Conservation (phyloP, 92 coral and sea anemone genomes). For the Palythoa grandiflora region DNA sequence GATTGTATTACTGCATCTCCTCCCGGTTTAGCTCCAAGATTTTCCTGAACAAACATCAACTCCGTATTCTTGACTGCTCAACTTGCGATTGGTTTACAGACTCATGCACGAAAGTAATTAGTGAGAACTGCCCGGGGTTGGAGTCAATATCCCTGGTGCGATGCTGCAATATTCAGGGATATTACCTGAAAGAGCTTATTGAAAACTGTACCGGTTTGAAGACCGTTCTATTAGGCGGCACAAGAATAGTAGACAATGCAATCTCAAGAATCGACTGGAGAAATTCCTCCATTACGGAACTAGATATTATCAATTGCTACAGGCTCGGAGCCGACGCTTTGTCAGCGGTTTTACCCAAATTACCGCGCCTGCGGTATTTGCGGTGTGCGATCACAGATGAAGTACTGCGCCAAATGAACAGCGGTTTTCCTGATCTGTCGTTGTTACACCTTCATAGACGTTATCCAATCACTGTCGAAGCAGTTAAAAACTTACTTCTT, state of each 20-base stretch:
- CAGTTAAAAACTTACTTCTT: slow-evolving; percentile 64
- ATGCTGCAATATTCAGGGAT: slow-evolving; percentile 76
- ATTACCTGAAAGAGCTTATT: slow-evolving; percentile 57
- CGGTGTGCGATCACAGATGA: slow-evolving; percentile 83
- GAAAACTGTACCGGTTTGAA: slow-evolving; percentile 48
- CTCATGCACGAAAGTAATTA: slow-evolving; percentile 57
- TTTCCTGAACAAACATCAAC: slow-evolving; percentile 59
- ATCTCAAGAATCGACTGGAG: slow-evolving; percentile 59
- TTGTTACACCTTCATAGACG: slow-evolving; percentile 74
- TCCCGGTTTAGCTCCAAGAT: slow-evolving; percentile 50
- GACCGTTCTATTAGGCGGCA: slow-evolving; percentile 74
- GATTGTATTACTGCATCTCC: slow-evolving; percentile 63
- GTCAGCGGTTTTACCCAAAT: slow-evolving; percentile 62
- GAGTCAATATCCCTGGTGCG: slow-evolving; percentile 70
- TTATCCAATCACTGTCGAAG: slow-evolving; percentile 77
- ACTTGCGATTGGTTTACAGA: slow-evolving; percentile 79
- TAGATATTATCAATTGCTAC: slow-evolving; percentile 74
- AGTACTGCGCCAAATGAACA: slow-evolving; percentile 43
- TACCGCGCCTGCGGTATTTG: slow-evolving; percentile 80
- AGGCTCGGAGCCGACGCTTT: slow-evolving; percentile 60
- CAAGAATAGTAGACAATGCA: slow-evolving; percentile 58
- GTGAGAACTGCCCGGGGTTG: slow-evolving; percentile 61
- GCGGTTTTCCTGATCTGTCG: slow-evolving; percentile 67
- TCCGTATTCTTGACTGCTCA: slow-evolving; percentile 77
- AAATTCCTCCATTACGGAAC: slow-evolving; percentile 52